Evolutionary conservation across 2,113 vertebrate species (phyloP), one percentile per base, ranked within the genome.

Genomic region (Butastur rufipennis): DNA sequence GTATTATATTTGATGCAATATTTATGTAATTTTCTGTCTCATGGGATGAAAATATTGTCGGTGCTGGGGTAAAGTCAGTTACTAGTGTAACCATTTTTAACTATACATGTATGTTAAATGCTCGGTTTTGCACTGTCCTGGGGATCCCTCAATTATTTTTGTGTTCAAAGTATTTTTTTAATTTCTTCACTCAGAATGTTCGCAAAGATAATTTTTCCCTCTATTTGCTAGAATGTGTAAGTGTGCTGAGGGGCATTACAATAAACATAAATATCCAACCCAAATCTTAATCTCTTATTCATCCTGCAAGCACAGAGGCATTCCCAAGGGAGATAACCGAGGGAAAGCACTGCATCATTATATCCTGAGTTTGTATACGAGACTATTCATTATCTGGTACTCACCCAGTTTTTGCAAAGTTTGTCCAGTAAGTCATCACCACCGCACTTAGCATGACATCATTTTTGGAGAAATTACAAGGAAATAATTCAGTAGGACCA

Each of bases 341-440:
- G n/a, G 34, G 43, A 82, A 93, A 68, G 8, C 52, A 18, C 12
- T 31, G 13, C 36, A 16, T n/a, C 48, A 7, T 47, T 70, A 58
- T 17, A 56, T 23, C 29, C 40, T 45, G 38, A 80, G 47, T 72
- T 67, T 75, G 25, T 16, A 68, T 10, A 56, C 34, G 82, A 83
- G 11, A 47, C 59, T 27, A 79, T 68, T 55, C 18, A 25, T 86
- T 58, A 29, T 62, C 18, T 15, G 53, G 8, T 95, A 99, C 98
- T 96, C 98, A 99, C 99, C 99, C 99, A 29, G 99, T 99, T 97
- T 99, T 99, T 93, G 99, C 99, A 92, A 99, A 99, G 97, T 99
- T 99, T 56, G 99, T 99, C 99, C 99, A 99, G 96, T 99, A 99
- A 2, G 99, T 99, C 99, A 99, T 99, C 96, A 99, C 99, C 71